Evolutionary conservation across 2,888 invertebrate species (phyloP).

Genomic region (Odontothrips loti): DNA sequence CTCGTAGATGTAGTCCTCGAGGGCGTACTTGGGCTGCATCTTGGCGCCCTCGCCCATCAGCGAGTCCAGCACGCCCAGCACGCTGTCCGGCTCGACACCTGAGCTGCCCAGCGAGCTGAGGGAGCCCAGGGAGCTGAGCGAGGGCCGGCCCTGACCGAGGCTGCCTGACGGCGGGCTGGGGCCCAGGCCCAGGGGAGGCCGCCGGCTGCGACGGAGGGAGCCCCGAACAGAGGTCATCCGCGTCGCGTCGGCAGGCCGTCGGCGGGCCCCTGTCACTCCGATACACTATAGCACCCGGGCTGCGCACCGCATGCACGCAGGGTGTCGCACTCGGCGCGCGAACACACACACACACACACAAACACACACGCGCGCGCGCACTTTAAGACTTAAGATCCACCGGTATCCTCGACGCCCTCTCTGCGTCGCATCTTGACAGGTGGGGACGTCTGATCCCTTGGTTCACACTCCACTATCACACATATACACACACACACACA

Average conservation of each 20-base stretch:
- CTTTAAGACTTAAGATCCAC: neutral
- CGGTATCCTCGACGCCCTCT: neutral
- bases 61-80: conserved; percentile 13
- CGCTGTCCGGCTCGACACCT: neutral
- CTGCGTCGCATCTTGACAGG: neutral
- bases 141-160: neutral
- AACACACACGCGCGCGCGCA: no score
- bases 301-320: neutral
- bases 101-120: conserved; percentile 11
- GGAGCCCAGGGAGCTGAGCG: conserved; percentile 1
- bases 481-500: no score
- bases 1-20: conserved; percentile 53
- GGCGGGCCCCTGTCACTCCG: neutral
- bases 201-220: conserved; percentile 15
- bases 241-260: neutral
- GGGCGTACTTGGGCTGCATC: conserved; percentile 47
- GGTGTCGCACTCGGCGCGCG: neutral
- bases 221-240: neutral
- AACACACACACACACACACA: neutral
- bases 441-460: neutral
- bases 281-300: neutral
- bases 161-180: neutral
- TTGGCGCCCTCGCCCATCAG: conserved; percentile 34
- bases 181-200: no score
- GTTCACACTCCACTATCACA: neutral